Conservation (phyloP, 2,113 vertebrate species). For the Calypte anna region DNA sequence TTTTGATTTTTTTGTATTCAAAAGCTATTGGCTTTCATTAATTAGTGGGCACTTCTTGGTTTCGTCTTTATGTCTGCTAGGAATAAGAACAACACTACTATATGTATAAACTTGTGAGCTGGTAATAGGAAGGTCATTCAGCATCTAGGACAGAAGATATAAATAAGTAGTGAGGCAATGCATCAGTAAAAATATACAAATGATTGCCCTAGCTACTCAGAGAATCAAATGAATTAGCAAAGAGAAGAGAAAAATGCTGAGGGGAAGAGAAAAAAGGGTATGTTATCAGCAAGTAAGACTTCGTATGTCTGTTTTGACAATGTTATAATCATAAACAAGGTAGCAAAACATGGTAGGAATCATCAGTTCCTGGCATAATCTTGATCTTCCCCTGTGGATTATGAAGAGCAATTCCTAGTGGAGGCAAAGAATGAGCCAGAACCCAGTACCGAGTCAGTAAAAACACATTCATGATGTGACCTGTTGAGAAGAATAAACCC, state of each 20-base stretch:
- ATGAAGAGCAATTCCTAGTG: neutral
- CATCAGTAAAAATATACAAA: neutral
- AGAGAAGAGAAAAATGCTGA: neutral
- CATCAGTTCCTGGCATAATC: neutral
- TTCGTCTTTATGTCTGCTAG: neutral
- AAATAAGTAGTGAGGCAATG: neutral
- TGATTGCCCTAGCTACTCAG: neutral
- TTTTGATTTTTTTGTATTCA: no score
- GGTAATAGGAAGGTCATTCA: neutral
- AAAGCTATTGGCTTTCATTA: neutral
- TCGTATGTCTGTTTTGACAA: neutral
- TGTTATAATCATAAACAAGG: neutral
- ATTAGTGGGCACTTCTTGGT: neutral
- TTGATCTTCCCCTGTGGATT: neutral
- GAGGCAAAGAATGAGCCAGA: neutral
- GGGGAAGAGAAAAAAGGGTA: neutral
- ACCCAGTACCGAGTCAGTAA: neutral
- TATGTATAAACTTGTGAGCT: neutral
- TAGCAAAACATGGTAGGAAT: neutral
- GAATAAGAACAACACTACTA: neutral
- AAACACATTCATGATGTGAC: neutral
- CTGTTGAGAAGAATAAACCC: neutral
- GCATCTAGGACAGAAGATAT: neutral
- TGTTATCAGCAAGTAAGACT: neutral
- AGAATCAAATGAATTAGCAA: neutral